Percentiles rank a stretch among this genome's conserved stretches.
These are phyloP conservation scores for Scopus umbretta DNA, from an alignment of 2,113 vertebrate genomes.

Conservation along the genomic window DNA sequence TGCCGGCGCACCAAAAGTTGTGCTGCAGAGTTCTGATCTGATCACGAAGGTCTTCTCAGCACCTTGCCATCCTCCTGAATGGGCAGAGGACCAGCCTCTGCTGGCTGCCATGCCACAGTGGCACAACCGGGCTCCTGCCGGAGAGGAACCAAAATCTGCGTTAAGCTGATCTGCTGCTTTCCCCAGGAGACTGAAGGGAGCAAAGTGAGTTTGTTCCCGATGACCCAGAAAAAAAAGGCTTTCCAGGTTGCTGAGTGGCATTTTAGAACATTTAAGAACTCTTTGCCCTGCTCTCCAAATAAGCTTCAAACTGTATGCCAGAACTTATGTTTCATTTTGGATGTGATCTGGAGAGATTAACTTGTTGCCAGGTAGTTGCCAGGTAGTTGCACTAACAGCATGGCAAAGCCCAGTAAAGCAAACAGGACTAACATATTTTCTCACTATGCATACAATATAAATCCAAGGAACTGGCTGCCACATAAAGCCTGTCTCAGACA, in stretches of 20 bases:
- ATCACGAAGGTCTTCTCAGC: background rate
- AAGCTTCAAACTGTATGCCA: background rate
- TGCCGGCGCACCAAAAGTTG: fast-evolving
- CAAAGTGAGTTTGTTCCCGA: background rate
- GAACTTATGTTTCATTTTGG: background rate
- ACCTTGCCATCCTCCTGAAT: background rate
- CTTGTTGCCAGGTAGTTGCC: background rate
- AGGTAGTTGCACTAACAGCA: fast-evolving
- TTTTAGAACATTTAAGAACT: background rate
- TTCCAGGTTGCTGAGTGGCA: background rate
- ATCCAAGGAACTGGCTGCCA: background rate
- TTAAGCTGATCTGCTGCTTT: background rate
- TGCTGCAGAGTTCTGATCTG: background rate
- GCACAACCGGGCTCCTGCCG: background rate
- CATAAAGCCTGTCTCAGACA: background rate
- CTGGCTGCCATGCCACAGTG: background rate
- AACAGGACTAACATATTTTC: background rate
- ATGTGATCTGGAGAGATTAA: background rate
- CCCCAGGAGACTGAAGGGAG: background rate
- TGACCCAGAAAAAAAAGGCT: background rate
- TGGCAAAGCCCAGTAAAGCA: background rate
- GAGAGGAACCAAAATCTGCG: background rate
- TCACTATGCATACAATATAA: background rate
- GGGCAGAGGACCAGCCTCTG: background rate
- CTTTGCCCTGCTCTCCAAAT: background rate